Base-by-base conservation (phyloP, 2,888 invertebrate genomes). In the Ecliptopera silaceata region DNA sequence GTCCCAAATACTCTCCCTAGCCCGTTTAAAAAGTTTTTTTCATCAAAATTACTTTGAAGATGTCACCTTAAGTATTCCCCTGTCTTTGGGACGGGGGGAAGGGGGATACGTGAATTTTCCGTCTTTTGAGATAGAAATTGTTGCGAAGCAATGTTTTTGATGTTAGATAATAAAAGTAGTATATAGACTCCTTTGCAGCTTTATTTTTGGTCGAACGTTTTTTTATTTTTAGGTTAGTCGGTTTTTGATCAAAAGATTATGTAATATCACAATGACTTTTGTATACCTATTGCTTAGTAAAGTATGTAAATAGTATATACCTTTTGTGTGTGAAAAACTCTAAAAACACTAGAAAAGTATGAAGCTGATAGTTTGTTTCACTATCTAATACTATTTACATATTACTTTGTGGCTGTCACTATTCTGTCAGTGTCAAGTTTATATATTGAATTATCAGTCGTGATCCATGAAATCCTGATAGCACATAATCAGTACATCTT, bases 21-120 rank as follows among this genome's bases (percentile, higher is more conserved):
- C 54, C 39, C 46, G 56, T 45, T 54, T 54, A 26, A 49, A 58
- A 66, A 62, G 47, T 64, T 65, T 66, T 66, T 63, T 66, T 66
- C 64, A 66, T 66, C 66, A 64, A 66, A 66, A 64, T 66, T 63
- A 63, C 64, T 66, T 64, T 61, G 66, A 61, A 54, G 60, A 45
- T 53, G 54, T 54, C 57, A 61, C 61, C 63, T 61, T 56, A 26
- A 59, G 56, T 61, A 54, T 61, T 62, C 59, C 48, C 52, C 42
- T 39, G 64, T 36, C 22, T 17, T 44, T 11, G 32, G 13, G 39
- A 43, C 12, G 15, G 10, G 15, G 15, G 10, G 36, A 36, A 6
- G 36, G 41, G 22, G 22, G 22, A 42, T 13, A 42, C 42, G 42
- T 26, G 22, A 42, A 42, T 42, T 42, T 26, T 12, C 18, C 42